Conservation (phyloP, 1,140 invertebrate species). For the Rhagoletis pomonella region DNA sequence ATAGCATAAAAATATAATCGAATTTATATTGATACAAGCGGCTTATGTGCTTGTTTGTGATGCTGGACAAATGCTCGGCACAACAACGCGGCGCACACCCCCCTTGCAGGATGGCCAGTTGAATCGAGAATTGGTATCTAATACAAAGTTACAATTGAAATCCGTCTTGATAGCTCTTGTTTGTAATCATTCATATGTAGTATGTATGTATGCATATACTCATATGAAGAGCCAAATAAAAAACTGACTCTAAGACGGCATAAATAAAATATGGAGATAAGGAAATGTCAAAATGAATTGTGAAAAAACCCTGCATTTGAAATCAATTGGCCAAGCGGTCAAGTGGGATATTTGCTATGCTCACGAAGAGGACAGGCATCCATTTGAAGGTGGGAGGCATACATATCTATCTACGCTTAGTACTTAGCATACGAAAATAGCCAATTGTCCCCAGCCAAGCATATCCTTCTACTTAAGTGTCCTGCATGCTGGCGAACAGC, state of each 20-base stretch:
- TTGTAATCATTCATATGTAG: neutral
- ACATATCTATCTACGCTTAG: neutral
- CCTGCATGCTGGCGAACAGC: neutral
- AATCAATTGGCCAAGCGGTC: slow-evolving; percentile 45
- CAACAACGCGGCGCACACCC: neutral
- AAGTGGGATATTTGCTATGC: slow-evolving; percentile 31
- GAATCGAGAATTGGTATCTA: slow-evolving; percentile 20
- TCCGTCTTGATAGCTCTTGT: slow-evolving; percentile 26
- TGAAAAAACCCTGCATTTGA: slow-evolving; percentile 7
- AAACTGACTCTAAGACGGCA: slow-evolving; percentile 41
- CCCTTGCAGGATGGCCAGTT: neutral
- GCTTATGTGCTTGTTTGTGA: slow-evolving; percentile 54
- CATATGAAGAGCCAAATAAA: slow-evolving; percentile 13
- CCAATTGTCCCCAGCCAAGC: neutral
- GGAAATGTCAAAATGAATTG: slow-evolving; percentile 29
- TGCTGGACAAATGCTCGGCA: slow-evolving; percentile 2
- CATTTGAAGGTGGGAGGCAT: neutral
- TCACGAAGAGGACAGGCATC: neutral
- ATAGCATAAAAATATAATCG: slow-evolving; percentile 59
- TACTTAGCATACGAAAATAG: slow-evolving; percentile 44
- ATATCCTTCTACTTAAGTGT: neutral
- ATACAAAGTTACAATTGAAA: slow-evolving; percentile 30
- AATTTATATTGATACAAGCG: slow-evolving; percentile 61
- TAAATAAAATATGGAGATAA: slow-evolving; percentile 52
- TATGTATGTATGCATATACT: neutral